Conservation (phyloP, 2,113 vertebrate species). For the Pseudois nayaur region DNA sequence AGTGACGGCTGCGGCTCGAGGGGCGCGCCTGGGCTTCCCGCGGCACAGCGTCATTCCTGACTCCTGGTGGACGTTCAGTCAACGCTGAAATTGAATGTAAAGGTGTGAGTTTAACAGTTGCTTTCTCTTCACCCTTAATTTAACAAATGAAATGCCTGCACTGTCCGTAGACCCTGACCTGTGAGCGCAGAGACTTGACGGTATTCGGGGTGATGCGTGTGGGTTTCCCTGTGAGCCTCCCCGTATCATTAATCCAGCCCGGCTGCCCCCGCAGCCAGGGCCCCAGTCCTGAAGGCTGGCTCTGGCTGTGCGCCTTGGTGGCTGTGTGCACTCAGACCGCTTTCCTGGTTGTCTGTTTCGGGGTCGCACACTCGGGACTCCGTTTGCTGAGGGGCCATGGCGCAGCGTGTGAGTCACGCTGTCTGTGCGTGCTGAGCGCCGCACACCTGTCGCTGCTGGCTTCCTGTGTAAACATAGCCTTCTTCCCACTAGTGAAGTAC, state of each 20-base stretch:
- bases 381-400: neutral
- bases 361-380: neutral
- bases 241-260: neutral
- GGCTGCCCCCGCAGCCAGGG: neutral
- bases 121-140: neutral
- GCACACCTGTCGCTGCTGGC: too few relatives aligned
- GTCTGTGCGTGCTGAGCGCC: neutral
- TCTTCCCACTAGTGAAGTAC: neutral
- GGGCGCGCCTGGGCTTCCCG: fast-evolving
- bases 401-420: neutral
- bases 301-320: neutral
- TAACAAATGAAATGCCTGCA: neutral
- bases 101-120: neutral
- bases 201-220: neutral
- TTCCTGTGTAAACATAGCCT: neutral
- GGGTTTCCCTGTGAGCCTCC: neutral
- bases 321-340: neutral
- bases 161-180: neutral
- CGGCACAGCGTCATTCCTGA: neutral
- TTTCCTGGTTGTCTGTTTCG: neutral
- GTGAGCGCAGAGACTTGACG: neutral
- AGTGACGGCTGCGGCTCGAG: fast-evolving
- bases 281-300: neutral
- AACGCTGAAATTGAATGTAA: neutral
- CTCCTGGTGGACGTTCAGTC: neutral